A percentile compares a stretch with the other conserved stretches of the same genome.
Evolutionary conservation across 2,797 vertebrate species (phyloP).

Genomic region (Myiothlypis chrysogaster): DNA sequence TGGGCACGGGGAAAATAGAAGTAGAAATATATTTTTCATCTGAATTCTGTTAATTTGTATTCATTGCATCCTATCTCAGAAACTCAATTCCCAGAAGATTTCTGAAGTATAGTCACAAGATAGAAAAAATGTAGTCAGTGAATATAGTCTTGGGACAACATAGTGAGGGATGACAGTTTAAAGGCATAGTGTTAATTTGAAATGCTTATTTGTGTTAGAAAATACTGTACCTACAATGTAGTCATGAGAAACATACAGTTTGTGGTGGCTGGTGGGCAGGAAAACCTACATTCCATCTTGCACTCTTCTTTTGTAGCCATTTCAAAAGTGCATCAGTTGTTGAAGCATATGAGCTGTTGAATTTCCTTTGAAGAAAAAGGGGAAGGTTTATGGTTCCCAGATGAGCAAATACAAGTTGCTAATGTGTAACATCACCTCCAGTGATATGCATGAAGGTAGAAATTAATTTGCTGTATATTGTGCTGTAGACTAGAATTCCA

Average conservation of each 20-base stretch:
- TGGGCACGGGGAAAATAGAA: not conserved
- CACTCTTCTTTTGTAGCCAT: not conserved
- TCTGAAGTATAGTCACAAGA: not conserved
- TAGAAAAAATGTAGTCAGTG: not conserved
- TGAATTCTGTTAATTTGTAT: constrained; percentile 20
- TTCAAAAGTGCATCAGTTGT: not conserved
- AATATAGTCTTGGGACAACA: not conserved
- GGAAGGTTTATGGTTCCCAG: not conserved
- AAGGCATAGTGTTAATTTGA: not conserved
- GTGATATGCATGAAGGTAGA: not conserved
- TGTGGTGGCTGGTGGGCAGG: not conserved
- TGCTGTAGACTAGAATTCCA: not conserved
- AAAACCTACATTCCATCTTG: not conserved
- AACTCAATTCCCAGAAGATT: not conserved
- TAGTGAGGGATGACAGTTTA: not conserved
- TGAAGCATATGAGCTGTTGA: not conserved
- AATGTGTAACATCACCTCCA: not conserved
- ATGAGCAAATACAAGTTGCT: not conserved
- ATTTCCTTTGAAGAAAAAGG: not conserved
- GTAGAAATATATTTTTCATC: not conserved
- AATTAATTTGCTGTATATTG: not conserved
- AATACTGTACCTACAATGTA: not conserved
- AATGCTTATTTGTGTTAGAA: not conserved
- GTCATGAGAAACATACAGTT: not conserved
- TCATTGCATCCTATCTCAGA: not conserved